Evolutionary conservation across 37 sponge, comb jelly and placozoan species (phyloP), one percentile per base, ranked within the genome.

Genomic region (Agelas oroides): DNA sequence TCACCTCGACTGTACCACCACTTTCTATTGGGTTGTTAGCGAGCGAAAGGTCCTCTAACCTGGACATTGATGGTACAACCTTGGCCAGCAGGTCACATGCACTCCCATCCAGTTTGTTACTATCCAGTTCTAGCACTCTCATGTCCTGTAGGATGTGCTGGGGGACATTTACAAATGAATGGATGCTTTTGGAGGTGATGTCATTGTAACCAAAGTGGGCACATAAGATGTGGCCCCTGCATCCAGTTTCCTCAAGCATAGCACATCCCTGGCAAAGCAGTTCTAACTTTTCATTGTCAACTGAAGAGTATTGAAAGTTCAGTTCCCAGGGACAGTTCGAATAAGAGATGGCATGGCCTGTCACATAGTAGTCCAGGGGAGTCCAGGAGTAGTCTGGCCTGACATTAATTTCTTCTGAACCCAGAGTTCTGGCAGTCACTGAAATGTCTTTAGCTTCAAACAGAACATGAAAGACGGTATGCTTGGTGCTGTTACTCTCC

Each of bases 81-180:
- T 67, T 34, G 32, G 68, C 68, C 27, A 67, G 68, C 34, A 67
- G 19, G 19, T 67, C 68, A 67, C 68, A 67, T 31, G 33, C 68
- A 33, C 68, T 12, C 27, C 31, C 32, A 34, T 67, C 68, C 68
- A 67, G 68, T 19, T 30, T 28, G 68, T 67, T 67, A 18, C 20
- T 24, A 18, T 18, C 11, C 33, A 67, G 68, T 33, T 12, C 2
- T 31, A 67, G 34, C 14, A 28, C 14, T 67, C 32, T 24, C 33
- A 67, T 31, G 32, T 28, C 33, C 27, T 24, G 68, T 67, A 67
- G 68, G 11, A 67, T 33, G 27, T 2, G 32, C 14, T 67, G 27
- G 27, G 68, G 68, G 27, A 67, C 27, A 28, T 30, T 67, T 34
- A 67, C 33, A 67, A 67, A 67, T 28, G 11, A 11, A 5, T 31